These are phyloP conservation scores for Rhabdophis nuchalis DNA, from an alignment of 2,797 vertebrate species.

Conservation along the genomic window DNA sequence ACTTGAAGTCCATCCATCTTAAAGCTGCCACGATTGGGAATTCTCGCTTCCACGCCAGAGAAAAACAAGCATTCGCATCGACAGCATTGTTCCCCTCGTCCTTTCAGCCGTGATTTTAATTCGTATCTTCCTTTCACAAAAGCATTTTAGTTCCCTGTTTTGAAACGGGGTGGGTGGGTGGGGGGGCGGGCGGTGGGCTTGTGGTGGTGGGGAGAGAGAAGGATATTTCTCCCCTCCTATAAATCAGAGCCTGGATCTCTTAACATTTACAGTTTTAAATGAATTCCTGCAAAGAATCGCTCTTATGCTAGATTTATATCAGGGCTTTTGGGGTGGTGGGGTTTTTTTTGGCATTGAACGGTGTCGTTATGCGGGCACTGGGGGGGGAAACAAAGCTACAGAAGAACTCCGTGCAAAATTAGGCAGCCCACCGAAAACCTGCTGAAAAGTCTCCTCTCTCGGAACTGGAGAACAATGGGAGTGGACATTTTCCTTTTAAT, in stretches of 20 bases:
- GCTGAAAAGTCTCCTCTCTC: conserved; percentile 78
- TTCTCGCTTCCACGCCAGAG: neutral
- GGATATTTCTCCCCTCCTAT: conserved; percentile 32
- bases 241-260: conserved; percentile 75
- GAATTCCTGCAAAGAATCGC: conserved; percentile 80
- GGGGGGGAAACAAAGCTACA: no score
- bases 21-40: no score
- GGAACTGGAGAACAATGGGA: conserved; percentile 67
- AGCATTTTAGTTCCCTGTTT: conserved; percentile 58
- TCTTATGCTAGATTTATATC: conserved; percentile 83
- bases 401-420: conserved; percentile 72
- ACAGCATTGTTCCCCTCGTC: neutral
- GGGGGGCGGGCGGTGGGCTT: conserved; percentile 20
- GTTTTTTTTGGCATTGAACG: conserved; percentile 70
- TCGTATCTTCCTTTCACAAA: conserved; percentile 46
- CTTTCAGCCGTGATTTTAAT: conserved; percentile 37
- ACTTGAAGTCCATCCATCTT: no score
- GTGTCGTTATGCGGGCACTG: conserved; percentile 72
- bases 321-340: no score
- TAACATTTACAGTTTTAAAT: conserved; percentile 80
- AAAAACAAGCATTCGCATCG: neutral
- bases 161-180: no score
- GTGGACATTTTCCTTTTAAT: conserved; percentile 67
- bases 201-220: no score
- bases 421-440: conserved; percentile 76